Percentiles rank a stretch among this genome's conserved stretches.
Evolutionary conservation across 2,113 vertebrate genomes (phyloP).

Genomic region (Ophiodon elongatus): DNA sequence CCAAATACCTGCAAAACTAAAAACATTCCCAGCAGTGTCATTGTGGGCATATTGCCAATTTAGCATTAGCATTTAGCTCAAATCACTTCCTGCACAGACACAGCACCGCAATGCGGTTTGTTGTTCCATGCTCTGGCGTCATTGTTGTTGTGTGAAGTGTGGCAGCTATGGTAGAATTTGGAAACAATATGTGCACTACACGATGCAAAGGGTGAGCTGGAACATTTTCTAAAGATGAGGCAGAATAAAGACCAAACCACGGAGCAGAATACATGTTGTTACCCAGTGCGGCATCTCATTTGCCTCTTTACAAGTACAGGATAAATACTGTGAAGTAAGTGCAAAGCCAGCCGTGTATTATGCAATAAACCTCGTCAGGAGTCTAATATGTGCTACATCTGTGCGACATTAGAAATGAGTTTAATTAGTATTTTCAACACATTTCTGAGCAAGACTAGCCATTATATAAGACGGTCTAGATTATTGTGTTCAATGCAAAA

Average conservation of each 20-base stretch:
- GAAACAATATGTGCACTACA: background rate
- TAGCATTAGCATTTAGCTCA: background rate
- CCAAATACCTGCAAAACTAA: too few relatives aligned
- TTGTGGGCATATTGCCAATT: background rate
- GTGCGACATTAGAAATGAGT: constrained; percentile 29
- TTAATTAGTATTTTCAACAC: constrained; percentile 45
- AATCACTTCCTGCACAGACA: background rate
- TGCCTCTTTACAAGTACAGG: constrained; percentile 23
- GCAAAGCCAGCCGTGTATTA: constrained; percentile 1
- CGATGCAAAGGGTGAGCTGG: constrained; percentile 1
- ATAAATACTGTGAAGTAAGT: constrained; percentile 9
- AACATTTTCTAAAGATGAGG: background rate
- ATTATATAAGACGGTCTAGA: constrained; percentile 42
- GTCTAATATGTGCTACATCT: constrained; percentile 42
- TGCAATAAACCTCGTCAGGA: constrained; percentile 31
- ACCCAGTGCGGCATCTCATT: constrained; percentile 26
- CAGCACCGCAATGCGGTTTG: background rate
- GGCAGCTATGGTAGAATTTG: background rate
- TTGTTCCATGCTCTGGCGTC: background rate
- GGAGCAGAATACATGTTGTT: background rate
- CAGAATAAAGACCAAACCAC: background rate
- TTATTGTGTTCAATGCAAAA: constrained; percentile 54
- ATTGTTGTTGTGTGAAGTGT: background rate
- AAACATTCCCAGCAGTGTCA: background rate
- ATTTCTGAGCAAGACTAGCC: constrained; percentile 16